A percentile compares a stretch with the other conserved stretches of the same genome.
Conservation (phyloP, 2,888 invertebrate genomes). For the Cosmorhoe ocellata region DNA sequence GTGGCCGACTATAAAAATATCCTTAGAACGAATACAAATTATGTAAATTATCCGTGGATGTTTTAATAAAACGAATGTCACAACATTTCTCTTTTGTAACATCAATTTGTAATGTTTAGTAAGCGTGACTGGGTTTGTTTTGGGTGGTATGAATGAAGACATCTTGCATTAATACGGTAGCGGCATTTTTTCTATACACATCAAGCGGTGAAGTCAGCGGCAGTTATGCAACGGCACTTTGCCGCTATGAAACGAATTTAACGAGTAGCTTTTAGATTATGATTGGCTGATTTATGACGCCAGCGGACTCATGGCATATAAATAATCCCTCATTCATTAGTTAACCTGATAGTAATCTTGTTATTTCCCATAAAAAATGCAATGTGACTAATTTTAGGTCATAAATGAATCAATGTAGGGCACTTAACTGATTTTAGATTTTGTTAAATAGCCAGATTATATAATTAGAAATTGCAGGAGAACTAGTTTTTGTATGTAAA, state of each 20-base stretch:
- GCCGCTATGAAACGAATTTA: neutral
- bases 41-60: constrained; percentile 15
- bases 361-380: no score
- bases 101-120: constrained; percentile 29
- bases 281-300: no score
- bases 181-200: constrained; percentile 3
- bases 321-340: no score
- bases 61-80: constrained; percentile 11
- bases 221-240: neutral
- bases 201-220: constrained; percentile 14
- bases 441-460: no score
- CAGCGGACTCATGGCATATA: no score
- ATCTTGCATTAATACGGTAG: constrained; percentile 21
- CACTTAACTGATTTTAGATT: no score
- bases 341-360: no score
- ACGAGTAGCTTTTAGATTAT: no score
- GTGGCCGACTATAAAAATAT: neutral
- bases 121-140: constrained; percentile 20
- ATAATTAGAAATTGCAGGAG: no score
- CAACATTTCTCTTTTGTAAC: constrained; percentile 30
- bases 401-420: no score
- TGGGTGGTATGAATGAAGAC: constrained; percentile 16
- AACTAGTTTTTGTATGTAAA: no score
- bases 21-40: constrained; percentile 18
- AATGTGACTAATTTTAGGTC: no score